Base-by-base conservation (phyloP, 2,888 invertebrate genomes). In the Drosophila subsilvestris region DNA sequence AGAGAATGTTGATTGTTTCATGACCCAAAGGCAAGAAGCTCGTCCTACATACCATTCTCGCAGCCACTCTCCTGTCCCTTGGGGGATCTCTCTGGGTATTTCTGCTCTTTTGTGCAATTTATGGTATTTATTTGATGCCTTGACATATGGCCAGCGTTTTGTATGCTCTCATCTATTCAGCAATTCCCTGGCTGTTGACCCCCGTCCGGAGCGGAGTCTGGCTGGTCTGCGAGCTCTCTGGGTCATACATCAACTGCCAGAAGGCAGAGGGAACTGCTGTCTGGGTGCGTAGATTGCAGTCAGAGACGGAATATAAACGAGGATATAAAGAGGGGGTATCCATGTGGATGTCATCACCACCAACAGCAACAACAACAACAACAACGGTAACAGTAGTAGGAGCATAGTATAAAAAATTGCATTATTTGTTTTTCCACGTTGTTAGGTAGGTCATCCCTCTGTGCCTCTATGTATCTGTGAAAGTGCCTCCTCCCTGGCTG, bases 121-220 rank as follows among this genome's bases (percentile, higher is more conserved):
- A 87, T 77, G 86, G 79, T 85, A 87, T 87, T 83, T 88, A 74
- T 78, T 72, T 66, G 65, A 73, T 66, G 69, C 74, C 65, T 72
- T 87, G 83, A 83, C 86, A 87, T 82, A 87, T 87, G 83, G 80
- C 78, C 62, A 67, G 65, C 79, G 68, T 80, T 80, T 71, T 80
- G 78, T 78, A 56, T 66, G 74, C 81, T 80, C 85, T 80, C 85
- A 83, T 82, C 82, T 83, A 78, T 80, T 74, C 78, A 70, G 71
- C 75, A 75, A 72, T 61, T 69, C 75, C 57, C 62, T 59, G 76
- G 67, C 74, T 73, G 63, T 74, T 77, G 88, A 79, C 85, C 78
- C 68, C 66, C 14, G 68, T 49, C 68, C 66, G 27, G 27, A 44
- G n/a, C 17, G 56, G 37, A 37, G 37, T 37, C 37, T 37, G 27